Evolutionary conservation across 2,888 invertebrate species (phyloP).

Genomic region (Aleiodes leptofemur): DNA sequence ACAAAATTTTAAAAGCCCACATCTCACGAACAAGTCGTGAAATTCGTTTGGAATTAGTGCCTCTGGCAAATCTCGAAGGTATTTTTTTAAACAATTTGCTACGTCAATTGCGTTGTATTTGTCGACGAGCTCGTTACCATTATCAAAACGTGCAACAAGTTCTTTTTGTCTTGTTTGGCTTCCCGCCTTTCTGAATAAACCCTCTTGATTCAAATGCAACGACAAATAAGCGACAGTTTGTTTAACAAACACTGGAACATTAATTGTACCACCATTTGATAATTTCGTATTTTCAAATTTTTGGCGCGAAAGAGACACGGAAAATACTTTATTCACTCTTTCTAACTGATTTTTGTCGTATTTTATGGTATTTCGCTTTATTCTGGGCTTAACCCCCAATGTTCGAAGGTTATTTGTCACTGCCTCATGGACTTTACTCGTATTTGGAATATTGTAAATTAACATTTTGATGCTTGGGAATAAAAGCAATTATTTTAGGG

Average conservation of each 20-base stretch:
- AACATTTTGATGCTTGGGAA: constrained; percentile 74
- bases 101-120: constrained; percentile 89
- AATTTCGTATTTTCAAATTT: constrained; percentile 79
- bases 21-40: constrained; percentile 87
- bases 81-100: constrained; percentile 90
- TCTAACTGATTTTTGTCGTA: constrained; percentile 50
- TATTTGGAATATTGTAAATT: constrained; percentile 77
- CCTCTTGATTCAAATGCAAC: constrained; percentile 85
- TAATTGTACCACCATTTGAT: constrained; percentile 82
- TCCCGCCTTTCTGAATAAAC: constrained; percentile 92
- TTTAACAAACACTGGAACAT: constrained; percentile 84
- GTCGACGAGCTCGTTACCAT: constrained; percentile 82
- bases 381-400: constrained; percentile 83
- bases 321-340: constrained; percentile 75
- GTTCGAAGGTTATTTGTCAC: constrained; percentile 82
- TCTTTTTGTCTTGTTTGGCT: constrained; percentile 89
- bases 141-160: constrained; percentile 85
- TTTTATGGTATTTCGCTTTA: constrained; percentile 80
- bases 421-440: constrained; percentile 77
- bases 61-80: constrained; percentile 89
- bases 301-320: constrained; percentile 77
- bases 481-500: no score
- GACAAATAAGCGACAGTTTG: constrained; percentile 84
- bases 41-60: constrained; percentile 85
- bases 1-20: constrained; percentile 79